A percentile compares a stretch with the other conserved stretches of the same genome.
These are phyloP conservation scores for Periophthalmus magnuspinnatus DNA, from an alignment of 2,797 vertebrate genomes.

Conservation along the genomic window DNA sequence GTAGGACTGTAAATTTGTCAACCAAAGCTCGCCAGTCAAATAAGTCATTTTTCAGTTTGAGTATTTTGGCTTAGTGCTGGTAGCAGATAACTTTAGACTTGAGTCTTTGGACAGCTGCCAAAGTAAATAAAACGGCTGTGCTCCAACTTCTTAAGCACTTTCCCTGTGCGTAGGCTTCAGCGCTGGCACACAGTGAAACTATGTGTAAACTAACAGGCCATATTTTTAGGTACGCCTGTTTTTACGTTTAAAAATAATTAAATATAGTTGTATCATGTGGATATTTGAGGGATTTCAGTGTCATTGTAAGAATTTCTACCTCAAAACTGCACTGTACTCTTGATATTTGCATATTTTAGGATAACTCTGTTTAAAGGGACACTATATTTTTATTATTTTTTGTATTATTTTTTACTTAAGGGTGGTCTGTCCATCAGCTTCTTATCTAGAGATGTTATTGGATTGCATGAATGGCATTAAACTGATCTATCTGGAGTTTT, in stretches of 20 bases:
- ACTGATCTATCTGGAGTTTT: too few species aligned
- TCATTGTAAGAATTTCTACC: not conserved
- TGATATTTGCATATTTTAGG: not conserved
- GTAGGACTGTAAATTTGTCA: constrained; percentile 4
- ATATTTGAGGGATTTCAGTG: not conserved
- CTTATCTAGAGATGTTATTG: too few species aligned
- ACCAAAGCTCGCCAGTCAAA: constrained; percentile 49
- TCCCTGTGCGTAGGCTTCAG: constrained; percentile 46
- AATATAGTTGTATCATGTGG: not conserved
- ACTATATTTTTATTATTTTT: too few species aligned
- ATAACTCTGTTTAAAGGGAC: not conserved
- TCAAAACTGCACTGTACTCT: not conserved
- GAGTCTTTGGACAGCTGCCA: constrained; percentile 62
- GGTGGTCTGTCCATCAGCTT: too few species aligned
- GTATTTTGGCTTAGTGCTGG: constrained; percentile 43
- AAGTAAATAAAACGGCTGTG: constrained; percentile 66
- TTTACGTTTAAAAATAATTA: not conserved
- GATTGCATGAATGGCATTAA: too few species aligned
- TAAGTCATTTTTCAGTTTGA: constrained; percentile 48
- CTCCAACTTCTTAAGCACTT: constrained; percentile 59
- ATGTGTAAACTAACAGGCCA: constrained; percentile 18
- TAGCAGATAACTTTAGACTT: constrained; percentile 50
- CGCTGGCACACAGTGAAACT: constrained; percentile 39
- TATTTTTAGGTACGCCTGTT: not conserved
- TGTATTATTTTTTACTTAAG: too few species aligned